Evolutionary conservation across 2,113 vertebrate species (phyloP), one percentile per base, ranked within the genome.

Genomic region (Antennarius striatus): DNA sequence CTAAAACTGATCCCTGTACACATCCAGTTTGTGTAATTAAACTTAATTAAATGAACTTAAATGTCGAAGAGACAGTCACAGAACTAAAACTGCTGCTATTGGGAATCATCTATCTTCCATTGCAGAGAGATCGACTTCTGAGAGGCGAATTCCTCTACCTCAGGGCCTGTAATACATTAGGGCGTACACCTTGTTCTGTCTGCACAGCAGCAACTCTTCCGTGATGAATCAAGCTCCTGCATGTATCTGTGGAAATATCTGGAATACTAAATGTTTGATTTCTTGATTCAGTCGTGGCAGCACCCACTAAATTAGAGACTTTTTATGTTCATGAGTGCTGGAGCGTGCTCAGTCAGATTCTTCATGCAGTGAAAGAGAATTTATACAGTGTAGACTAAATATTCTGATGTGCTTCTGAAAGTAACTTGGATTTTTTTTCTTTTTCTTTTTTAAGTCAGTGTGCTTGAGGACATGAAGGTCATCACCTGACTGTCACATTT

Each of bases 201-300:
- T 60, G n/a, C 48, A 58, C 55, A 64, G 68, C 75, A 71, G 29
- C 9, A 59, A 58, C 39, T 71, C 58, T 52, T 40, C n/a, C 67
- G 61, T 77, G 80, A 73, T 80, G 83, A 80, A 46, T 14, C 43
- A 22, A 32, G 55, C 8, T 73, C 80, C 74, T 61, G 39, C 61
- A 55, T 73, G 76, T 74, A 49, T 75, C 63, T 29, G 47, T 16
- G 16, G 14, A 60, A 39, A 45, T 47, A 62, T 69, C 42, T 64
- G 64, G 46, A 79, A 77, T 75, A 53, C 49, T 45, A 54, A 80
- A 82, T 47, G 62, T 75, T 64, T 76, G 77, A 79, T 81, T 75
- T 58, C 74, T 71, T 59, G 56, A 80, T 77, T 80, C 58, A 72
- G 63, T 75, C 72, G 60, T 40, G 3, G 49, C 13, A 2, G 13